phyloP scores from a whole-genome alignment of 2,888 invertebrate species.

The Harpalus rufipes region DNA sequence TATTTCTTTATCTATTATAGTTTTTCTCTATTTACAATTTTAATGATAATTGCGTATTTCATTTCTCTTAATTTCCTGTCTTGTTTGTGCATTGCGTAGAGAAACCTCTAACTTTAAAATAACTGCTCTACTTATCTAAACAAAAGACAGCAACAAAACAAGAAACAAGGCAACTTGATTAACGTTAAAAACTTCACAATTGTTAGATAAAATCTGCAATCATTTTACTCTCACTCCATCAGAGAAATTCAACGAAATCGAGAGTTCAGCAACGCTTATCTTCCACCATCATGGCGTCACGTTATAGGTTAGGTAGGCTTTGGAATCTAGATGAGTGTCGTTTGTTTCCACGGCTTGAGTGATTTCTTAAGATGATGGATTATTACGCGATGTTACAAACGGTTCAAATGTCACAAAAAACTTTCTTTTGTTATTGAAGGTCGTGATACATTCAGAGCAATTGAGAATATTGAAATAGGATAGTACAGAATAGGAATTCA shows the following conservation, averaged over 20 bases:
- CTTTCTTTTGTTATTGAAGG: conserved; percentile 45
- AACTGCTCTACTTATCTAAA: neutral
- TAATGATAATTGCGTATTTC: neutral
- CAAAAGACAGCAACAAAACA: neutral
- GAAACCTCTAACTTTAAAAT: neutral
- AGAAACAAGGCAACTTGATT: neutral
- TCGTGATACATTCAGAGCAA: neutral
- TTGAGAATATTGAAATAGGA: too few species aligned
- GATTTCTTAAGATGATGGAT: conserved; percentile 22
- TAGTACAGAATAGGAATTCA: too few species aligned
- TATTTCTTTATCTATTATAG: too few species aligned
- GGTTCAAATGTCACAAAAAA: conserved; percentile 37
- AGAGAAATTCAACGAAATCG: conserved; percentile 17
- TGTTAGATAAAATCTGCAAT: conserved; percentile 3
- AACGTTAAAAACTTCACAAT: neutral
- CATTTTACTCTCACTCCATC: neutral
- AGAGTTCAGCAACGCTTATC: conserved; percentile 11
- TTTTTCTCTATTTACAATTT: neutral
- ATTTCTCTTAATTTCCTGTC: neutral
- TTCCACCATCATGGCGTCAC: neutral
- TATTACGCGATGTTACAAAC: conserved; percentile 22
- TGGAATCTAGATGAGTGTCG: neutral
- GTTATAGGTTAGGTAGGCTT: neutral
- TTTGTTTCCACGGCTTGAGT: conserved; percentile 7
- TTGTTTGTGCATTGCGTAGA: neutral